Percentiles rank a stretch among this genome's conserved stretches.
Conservation (phyloP, 1,140 invertebrate genomes). For the Brachionus rubens region DNA sequence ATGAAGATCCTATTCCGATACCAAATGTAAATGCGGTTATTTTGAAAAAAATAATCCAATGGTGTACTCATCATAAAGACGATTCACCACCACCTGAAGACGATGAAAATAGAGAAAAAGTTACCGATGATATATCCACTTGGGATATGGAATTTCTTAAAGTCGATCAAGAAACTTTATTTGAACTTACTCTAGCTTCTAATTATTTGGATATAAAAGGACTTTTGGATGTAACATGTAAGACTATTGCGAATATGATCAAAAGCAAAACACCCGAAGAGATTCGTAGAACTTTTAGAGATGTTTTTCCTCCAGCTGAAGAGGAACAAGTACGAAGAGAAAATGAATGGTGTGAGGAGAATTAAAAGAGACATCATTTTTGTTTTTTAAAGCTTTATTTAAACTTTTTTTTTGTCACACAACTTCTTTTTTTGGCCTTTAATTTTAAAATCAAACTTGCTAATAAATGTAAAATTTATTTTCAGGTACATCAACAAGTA, state of each 20-base stretch:
- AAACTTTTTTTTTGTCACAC: too few species aligned
- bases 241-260: slow-evolving; percentile 88
- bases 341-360: slow-evolving; percentile 47
- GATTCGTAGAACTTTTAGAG: slow-evolving; percentile 97
- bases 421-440: too few species aligned
- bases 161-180: slow-evolving; percentile 89
- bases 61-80: slow-evolving; percentile 65
- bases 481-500: too few species aligned
- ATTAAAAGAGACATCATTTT: neutral
- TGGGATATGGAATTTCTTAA: slow-evolving; percentile 99
- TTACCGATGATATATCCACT: slow-evolving; percentile 94
- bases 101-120: slow-evolving; percentile 94
- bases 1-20: slow-evolving; percentile 82
- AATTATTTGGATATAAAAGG: slow-evolving; percentile 98
- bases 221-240: slow-evolving; percentile 92
- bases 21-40: slow-evolving; percentile 98
- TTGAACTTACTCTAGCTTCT: slow-evolving; percentile 87
- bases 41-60: slow-evolving; percentile 72
- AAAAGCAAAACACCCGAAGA: slow-evolving; percentile 76
- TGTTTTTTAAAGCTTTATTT: too few species aligned
- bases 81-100: slow-evolving; percentile 88
- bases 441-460: too few species aligned
- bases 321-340: slow-evolving; percentile 45
- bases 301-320: slow-evolving; percentile 91
- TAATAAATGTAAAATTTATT: too few species aligned